A percentile compares a stretch with the other conserved stretches of the same genome.
Evolutionary conservation across 2,888 invertebrate species (phyloP).

Genomic region (Drosophila peninsularis): DNA sequence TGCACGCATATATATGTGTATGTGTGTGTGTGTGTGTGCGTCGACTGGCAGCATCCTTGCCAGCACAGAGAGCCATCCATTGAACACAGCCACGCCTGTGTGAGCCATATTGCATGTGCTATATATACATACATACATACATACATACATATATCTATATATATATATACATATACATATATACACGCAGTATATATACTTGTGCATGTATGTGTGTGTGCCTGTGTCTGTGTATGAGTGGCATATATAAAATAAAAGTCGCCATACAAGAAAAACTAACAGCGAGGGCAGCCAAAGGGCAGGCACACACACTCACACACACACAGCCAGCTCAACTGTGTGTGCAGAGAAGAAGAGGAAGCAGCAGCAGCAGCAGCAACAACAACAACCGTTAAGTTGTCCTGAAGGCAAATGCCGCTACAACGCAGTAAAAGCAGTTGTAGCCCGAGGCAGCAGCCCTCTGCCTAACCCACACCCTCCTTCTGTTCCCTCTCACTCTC

Average conservation of each 20-base stretch:
- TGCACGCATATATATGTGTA: neutral
- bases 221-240: slow-evolving; percentile 20
- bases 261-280: slow-evolving; percentile 40
- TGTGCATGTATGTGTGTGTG: neutral
- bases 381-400: slow-evolving; percentile 30
- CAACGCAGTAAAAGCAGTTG: slow-evolving; percentile 21
- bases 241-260: slow-evolving; percentile 54
- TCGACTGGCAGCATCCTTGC: slow-evolving; percentile 43
- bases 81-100: slow-evolving; percentile 49
- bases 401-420: slow-evolving; percentile 35
- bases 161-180: neutral
- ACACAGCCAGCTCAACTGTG: slow-evolving; percentile 18
- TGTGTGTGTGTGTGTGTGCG: slow-evolving; percentile 14
- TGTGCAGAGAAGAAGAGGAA: slow-evolving; percentile 4
- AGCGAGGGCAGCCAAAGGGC: slow-evolving; percentile 35
- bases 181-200: neutral
- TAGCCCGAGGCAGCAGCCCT: slow-evolving; percentile 3
- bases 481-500: neutral
- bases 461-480: neutral
- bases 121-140: slow-evolving; percentile 17
- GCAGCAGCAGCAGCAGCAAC: neutral
- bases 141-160: neutral
- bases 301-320: slow-evolving; percentile 23
- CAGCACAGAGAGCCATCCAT: neutral
- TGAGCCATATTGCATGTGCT: slow-evolving; percentile 52